Base-by-base conservation (phyloP, 2,888 invertebrate genomes). In the Mythimna impura region DNA sequence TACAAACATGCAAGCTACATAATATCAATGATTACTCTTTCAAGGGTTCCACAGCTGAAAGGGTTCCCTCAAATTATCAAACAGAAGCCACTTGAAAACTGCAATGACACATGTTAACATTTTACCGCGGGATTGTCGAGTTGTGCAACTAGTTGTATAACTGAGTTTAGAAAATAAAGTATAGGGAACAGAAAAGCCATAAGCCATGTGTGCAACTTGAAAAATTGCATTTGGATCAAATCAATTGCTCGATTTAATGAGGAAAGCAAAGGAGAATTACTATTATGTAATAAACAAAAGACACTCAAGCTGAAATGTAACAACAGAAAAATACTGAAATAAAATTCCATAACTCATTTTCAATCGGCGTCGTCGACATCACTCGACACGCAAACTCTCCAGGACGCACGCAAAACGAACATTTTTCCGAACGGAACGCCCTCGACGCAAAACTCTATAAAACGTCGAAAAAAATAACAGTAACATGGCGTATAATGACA, bases 401-500 rank as follows among this genome's bases (percentile, higher is more conserved):
- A 87, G 92, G 92, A 94, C 95, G 94, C 96, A 96, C 95, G 96
- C 96, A 96, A 96, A 96, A 94, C 95, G 95, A 94, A 93, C 95
- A 96, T 96, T 96, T 95, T 96, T 95, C 96, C 94, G 92, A 94
- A 95, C 94, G 93, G 93, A 94, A 95, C 95, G 95, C 95, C 94
- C 95, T 93, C 95, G 88, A 93, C 93, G 94, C 91, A 94, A 95
- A 96, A 95, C 96, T 96, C 94, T 95, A 96, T 95, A 93, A 96
- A 96, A 95, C 94, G 93, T 94, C 95, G 93, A 96, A 96, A 96
- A 95, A 96, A 95, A 94, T 92, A 94, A 96, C 96, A 94, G 96
- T 96, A 95, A 95, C 96, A 96, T 96, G 94, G 96, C 96, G 96
- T 95, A 96, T 96, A 96, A 96, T 96, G 96, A 96, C 96, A 96